phyloP scores from a whole-genome alignment of 2,113 vertebrate genomes.

The Martes martes region DNA sequence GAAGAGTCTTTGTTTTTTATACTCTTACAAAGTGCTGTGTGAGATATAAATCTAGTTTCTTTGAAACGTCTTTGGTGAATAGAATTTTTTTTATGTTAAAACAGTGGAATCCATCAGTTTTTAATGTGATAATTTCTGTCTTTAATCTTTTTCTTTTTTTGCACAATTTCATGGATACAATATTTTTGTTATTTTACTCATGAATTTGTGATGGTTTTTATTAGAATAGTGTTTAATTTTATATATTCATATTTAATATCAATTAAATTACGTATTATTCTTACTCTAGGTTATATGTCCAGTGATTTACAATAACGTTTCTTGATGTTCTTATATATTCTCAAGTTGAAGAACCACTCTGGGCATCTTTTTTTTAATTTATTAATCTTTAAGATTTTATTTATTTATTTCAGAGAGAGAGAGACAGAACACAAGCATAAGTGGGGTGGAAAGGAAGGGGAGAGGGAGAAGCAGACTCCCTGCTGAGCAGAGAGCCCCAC shows the following conservation, averaged over 20 bases:
- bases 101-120: background rate
- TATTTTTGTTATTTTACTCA: background rate
- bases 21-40: background rate
- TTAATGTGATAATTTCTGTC: background rate
- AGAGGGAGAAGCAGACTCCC: background rate
- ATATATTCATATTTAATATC: background rate
- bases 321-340: background rate
- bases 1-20: background rate
- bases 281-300: background rate
- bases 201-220: constrained; percentile 11
- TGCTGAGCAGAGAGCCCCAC: background rate
- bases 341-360: background rate
- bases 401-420: background rate
- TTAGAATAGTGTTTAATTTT: constrained; percentile 6
- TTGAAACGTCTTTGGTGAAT: background rate
- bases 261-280: background rate
- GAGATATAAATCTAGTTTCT: background rate
- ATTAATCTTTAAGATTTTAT: background rate
- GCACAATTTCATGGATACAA: background rate
- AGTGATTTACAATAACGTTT: background rate
- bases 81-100: constrained; percentile 24
- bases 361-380: background rate
- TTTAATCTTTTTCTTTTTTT: background rate
- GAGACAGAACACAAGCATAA: background rate
- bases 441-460: background rate